Conservation (phyloP, 2,113 vertebrate genomes). For the Orientallactaga bullata region DNA sequence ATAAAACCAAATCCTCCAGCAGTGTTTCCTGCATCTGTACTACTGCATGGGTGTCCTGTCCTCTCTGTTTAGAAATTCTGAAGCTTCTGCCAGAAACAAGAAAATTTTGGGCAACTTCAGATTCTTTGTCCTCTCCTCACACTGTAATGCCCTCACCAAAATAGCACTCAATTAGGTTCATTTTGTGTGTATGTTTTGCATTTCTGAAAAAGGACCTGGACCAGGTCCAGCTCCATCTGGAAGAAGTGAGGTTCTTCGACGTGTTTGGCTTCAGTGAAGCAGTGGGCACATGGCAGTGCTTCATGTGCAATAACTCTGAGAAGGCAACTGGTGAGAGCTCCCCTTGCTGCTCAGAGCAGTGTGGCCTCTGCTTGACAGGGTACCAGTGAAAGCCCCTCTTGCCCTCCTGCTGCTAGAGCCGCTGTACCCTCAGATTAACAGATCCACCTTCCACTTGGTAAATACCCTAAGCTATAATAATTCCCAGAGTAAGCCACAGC, state of each 20-base stretch:
- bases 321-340: slow-evolving; percentile 92
- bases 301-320: slow-evolving; percentile 99
- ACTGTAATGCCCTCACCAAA: neutral
- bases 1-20: neutral
- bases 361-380: no score
- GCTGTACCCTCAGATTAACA: neutral
- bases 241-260: slow-evolving; percentile 98
- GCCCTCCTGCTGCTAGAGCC: no score
- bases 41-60: neutral
- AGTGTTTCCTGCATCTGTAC: neutral
- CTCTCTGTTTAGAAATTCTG: slow-evolving; percentile 6
- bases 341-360: accelerated
- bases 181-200: slow-evolving; percentile 46
- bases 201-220: slow-evolving; percentile 92
- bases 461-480: neutral
- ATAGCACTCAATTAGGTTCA: neutral
- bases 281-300: slow-evolving; percentile 94
- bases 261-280: slow-evolving; percentile 96
- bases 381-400: no score
- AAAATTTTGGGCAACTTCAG: slow-evolving; percentile 12
- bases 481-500: neutral
- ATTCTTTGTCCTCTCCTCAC: neutral
- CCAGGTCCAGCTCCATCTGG: slow-evolving; percentile 92
- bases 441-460: neutral
- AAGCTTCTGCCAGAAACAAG: neutral